Evolutionary conservation across 2,113 vertebrate genomes (phyloP).

Genomic region (Lophura nycthemera): DNA sequence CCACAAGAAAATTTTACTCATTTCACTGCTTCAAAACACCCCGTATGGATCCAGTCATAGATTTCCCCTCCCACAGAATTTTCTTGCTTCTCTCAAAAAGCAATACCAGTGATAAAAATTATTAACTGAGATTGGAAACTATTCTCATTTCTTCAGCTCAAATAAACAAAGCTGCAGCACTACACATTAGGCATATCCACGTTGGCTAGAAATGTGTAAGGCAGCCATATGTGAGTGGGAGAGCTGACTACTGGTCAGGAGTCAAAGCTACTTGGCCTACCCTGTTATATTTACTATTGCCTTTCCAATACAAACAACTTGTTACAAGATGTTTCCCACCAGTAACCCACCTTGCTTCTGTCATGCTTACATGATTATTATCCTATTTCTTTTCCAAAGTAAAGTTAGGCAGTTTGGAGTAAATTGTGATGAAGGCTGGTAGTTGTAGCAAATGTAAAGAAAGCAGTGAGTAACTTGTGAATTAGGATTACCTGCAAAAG

Average conservation of each 20-base stretch:
- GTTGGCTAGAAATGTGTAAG: not conserved
- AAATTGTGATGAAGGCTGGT: not conserved
- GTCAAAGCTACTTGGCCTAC: not conserved
- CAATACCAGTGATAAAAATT: not conserved
- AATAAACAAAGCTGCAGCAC: not conserved
- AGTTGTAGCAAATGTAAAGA: not conserved
- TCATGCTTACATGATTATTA: not conserved
- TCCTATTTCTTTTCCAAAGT: not conserved
- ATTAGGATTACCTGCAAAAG: not conserved
- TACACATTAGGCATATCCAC: not conserved
- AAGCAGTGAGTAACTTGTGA: not conserved
- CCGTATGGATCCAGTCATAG: not conserved
- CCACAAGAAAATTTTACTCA: not conserved
- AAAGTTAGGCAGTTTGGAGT: not conserved
- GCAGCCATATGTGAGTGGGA: not conserved
- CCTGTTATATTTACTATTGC: not conserved
- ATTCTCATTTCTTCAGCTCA: not conserved
- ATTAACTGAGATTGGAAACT: not conserved
- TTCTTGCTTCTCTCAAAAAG: not conserved
- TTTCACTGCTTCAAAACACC: not conserved
- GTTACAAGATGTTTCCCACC: not conserved
- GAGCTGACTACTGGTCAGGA: not conserved
- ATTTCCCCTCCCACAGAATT: not conserved
- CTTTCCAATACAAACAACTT: not conserved
- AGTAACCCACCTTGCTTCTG: not conserved